Conservation (phyloP, 1,140 invertebrate genomes). For the Harpegnathos saltator region DNA sequence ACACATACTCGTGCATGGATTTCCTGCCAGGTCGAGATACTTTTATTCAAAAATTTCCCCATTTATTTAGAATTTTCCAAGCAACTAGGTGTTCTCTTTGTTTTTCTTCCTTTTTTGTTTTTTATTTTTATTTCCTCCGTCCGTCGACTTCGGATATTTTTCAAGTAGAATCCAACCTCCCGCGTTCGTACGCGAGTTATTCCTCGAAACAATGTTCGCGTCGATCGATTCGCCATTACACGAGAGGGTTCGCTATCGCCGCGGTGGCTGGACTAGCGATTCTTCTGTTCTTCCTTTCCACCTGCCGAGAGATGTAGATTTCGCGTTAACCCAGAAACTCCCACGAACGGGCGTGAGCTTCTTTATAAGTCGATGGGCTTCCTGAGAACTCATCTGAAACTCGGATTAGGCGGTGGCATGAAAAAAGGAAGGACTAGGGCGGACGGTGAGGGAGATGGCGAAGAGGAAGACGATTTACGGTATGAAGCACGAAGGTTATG, state of each 20-base stretch:
- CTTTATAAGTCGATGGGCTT: slow-evolving; percentile 82
- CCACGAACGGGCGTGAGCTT: slow-evolving; percentile 71
- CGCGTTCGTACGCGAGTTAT: slow-evolving; percentile 48
- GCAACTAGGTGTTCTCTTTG: too few species aligned
- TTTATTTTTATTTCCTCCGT: neutral
- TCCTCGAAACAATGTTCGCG: slow-evolving; percentile 39
- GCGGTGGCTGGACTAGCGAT: slow-evolving; percentile 23
- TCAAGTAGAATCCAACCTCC: slow-evolving; percentile 54
- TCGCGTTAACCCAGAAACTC: slow-evolving; percentile 79
- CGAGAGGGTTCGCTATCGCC: slow-evolving; percentile 15
- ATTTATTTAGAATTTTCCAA: too few species aligned
- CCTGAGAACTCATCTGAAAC: slow-evolving; percentile 84
- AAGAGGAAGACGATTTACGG: slow-evolving; percentile 39
- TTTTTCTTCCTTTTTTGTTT: too few species aligned
- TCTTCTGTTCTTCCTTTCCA: slow-evolving; percentile 66
- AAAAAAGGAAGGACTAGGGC: slow-evolving; percentile 24
- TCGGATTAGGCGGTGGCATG: slow-evolving; percentile 78
- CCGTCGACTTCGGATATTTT: neutral
- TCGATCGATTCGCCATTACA: slow-evolving; percentile 54
- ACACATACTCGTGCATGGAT: too few species aligned
- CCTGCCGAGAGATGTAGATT: slow-evolving; percentile 65
- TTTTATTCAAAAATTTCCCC: too few species aligned
- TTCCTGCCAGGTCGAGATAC: too few species aligned
- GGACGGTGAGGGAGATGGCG: neutral
- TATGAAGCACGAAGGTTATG: neutral